These are phyloP conservation scores for Perodicticus potto DNA, from an alignment of 2,797 vertebrate genomes.

Conservation along the genomic window DNA sequence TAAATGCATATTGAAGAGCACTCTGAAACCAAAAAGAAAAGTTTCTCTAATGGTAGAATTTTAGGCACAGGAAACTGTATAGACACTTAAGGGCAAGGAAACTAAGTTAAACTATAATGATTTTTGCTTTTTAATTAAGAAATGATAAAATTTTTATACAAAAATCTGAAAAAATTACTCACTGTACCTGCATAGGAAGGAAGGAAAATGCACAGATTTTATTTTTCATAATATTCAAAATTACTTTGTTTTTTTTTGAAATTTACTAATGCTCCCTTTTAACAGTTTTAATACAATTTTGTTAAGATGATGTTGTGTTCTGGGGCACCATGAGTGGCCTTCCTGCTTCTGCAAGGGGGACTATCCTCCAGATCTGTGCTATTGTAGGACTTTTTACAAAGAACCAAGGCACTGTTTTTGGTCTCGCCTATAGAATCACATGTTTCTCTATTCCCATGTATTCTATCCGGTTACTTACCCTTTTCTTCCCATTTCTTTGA, in stretches of 20 bases:
- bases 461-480: not conserved
- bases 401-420: not conserved
- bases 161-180: not conserved
- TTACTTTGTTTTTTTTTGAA: not conserved
- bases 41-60: not conserved
- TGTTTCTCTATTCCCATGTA: not conserved
- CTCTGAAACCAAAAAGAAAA: not conserved
- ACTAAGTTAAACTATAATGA: not conserved
- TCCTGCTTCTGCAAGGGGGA: not conserved
- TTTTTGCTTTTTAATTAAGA: slow-evolving; percentile 21
- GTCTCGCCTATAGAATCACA: not conserved
- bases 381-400: not conserved
- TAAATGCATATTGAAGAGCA: not conserved
- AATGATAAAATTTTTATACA: not conserved
- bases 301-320: not conserved
- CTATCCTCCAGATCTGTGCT: not conserved
- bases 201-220: not conserved
- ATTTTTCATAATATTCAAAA: not conserved
- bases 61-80: not conserved
- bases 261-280: not conserved
- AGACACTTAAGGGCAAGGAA: not conserved
- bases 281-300: not conserved
- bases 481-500: not conserved
- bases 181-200: not conserved
- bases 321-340: not conserved